A percentile compares a stretch with the other conserved stretches of the same genome.
These are phyloP conservation scores for Nothobranchius kuhntae DNA, from an alignment of 2,113 vertebrate genomes.

Conservation along the genomic window DNA sequence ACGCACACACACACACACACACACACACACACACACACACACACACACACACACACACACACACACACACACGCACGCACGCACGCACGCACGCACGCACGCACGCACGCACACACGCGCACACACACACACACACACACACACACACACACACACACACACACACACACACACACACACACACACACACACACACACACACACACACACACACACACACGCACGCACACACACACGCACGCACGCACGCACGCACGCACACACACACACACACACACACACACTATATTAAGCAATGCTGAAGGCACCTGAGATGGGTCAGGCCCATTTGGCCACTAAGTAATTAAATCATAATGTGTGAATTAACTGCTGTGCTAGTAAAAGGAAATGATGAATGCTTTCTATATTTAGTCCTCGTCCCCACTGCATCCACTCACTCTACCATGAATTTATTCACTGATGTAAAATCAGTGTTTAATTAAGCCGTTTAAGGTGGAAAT, in stretches of 20 bases:
- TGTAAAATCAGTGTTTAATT: background rate
- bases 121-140: background rate
- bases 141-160: background rate
- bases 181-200: background rate
- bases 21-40: background rate
- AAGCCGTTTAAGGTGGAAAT: background rate
- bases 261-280: background rate
- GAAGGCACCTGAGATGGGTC: conserved; percentile 57
- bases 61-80: background rate
- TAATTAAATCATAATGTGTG: conserved; percentile 51
- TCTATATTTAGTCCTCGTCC: conserved; percentile 25
- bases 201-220: background rate
- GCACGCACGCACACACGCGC: background rate
- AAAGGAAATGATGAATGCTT: conserved; percentile 40
- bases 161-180: conserved; percentile 3
- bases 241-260: background rate
- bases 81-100: too few species aligned
- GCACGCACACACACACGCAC: too few species aligned
- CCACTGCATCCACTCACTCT: conserved; percentile 1
- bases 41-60: background rate
- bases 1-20: background rate
- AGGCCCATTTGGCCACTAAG: conserved; percentile 25
- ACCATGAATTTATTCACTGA: background rate
- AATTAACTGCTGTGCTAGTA: conserved; percentile 41
- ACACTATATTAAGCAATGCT: conserved; percentile 57